Percentiles rank a stretch among this genome's conserved stretches.
Conservation (phyloP, 2,797 vertebrate genomes). For the Adelosebastes latens region DNA sequence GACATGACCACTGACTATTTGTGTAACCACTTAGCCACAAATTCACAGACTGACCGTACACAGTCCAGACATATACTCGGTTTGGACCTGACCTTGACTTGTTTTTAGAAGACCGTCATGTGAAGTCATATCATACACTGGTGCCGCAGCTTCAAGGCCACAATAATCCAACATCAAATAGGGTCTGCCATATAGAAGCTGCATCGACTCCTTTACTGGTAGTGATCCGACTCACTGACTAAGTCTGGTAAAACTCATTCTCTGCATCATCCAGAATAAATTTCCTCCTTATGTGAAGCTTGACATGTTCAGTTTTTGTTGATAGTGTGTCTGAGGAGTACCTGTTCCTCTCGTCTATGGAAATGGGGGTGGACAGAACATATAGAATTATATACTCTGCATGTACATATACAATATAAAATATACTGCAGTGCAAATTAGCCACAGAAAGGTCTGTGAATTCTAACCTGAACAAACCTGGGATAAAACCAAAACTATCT, state of each 20-base stretch:
- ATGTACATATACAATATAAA: background rate
- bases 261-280: background rate
- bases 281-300: background rate
- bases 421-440: background rate
- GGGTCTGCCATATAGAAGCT: background rate
- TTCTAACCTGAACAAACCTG: background rate
- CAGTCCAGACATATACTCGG: too few species aligned
- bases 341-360: background rate
- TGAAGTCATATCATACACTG: too few species aligned
- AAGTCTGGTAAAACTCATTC: constrained; percentile 1
- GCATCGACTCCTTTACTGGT: background rate
- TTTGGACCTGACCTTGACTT: too few species aligned
- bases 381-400: background rate
- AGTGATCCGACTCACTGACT: background rate
- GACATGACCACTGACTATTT: too few species aligned
- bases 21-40: too few species aligned
- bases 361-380: background rate
- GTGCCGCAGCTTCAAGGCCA: background rate
- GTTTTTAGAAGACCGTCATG: too few species aligned
- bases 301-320: background rate
- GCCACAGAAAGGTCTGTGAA: background rate
- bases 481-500: background rate
- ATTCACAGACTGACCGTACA: too few species aligned
- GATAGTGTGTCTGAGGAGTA: background rate
- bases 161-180: background rate